These are phyloP conservation scores for Pseudochirops corinnae DNA, from an alignment of 2,797 vertebrate genomes.

Conservation along the genomic window DNA sequence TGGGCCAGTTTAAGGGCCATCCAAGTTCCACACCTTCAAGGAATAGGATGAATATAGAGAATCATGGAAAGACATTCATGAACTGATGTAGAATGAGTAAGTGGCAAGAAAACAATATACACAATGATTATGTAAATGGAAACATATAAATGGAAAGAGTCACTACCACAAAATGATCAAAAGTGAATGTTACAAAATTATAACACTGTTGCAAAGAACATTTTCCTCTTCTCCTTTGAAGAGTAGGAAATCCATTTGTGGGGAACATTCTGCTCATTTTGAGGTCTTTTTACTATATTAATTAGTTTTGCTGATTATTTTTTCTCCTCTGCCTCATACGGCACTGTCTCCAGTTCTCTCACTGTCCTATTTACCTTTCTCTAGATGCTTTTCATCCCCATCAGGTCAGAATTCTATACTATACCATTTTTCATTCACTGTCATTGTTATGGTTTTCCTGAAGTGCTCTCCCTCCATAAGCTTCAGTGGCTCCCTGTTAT, in stretches of 20 bases:
- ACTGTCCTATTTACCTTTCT: background rate
- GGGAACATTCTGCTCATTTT: background rate
- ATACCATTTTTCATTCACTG: background rate
- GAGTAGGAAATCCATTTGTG: background rate
- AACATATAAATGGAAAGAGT: background rate
- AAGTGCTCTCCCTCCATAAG: background rate
- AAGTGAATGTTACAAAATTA: background rate
- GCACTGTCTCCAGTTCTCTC: background rate
- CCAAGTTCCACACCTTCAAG: background rate
- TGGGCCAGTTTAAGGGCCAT: background rate
- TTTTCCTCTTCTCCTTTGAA: background rate
- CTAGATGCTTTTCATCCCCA: background rate
- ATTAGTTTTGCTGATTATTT: background rate
- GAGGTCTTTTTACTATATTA: background rate
- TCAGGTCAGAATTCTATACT: background rate
- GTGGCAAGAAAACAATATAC: background rate
- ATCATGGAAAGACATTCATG: background rate
- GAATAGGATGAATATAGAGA: background rate
- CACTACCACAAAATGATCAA: background rate
- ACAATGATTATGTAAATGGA: background rate
- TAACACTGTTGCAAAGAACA: background rate
- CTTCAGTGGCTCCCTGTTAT: background rate
- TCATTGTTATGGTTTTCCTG: background rate
- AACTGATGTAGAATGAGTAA: background rate
- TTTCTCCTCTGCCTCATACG: background rate